Conservation (phyloP, 1,140 invertebrate genomes). For the Stegodyphus mimosarum region DNA sequence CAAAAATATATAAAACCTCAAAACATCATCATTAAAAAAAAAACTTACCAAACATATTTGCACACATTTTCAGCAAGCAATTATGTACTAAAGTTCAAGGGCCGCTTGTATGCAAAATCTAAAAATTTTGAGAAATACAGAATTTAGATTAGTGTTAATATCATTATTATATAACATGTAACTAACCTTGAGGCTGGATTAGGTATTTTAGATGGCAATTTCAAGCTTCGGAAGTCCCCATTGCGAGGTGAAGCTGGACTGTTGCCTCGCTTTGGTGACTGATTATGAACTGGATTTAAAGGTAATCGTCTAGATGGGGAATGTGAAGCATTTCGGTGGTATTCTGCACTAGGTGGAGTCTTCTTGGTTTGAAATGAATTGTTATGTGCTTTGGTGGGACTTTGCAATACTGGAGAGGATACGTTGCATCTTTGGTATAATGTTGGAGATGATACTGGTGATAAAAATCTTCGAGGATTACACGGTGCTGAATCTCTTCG, state of each 20-base stretch:
- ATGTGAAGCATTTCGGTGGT: constrained; percentile 21
- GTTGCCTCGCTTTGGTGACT: constrained; percentile 32
- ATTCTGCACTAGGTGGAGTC: neutral
- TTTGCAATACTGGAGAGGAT: neutral
- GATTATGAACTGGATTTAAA: constrained; percentile 19
- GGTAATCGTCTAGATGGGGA: constrained; percentile 40
- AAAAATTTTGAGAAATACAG: no score
- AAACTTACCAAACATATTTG: no score
- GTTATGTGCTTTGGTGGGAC: constrained; percentile 4
- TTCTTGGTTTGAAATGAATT: neutral
- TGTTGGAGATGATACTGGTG: constrained; percentile 12
- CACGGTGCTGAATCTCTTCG: constrained; percentile 15
- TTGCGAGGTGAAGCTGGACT: constrained; percentile 21
- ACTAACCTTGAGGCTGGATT: constrained; percentile 34
- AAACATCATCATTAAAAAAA: no score
- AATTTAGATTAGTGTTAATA: no score
- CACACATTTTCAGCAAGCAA: no score
- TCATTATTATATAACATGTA: no score
- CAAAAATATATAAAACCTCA: no score
- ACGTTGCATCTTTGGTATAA: constrained; percentile 11
- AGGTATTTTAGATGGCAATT: constrained; percentile 31
- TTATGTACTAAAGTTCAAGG: no score
- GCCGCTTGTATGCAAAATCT: no score
- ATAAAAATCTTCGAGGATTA: neutral
- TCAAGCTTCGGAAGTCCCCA: constrained; percentile 3